These are phyloP conservation scores for Balearica regulorum DNA, from an alignment of 2,797 vertebrate genomes.

Conservation along the genomic window DNA sequence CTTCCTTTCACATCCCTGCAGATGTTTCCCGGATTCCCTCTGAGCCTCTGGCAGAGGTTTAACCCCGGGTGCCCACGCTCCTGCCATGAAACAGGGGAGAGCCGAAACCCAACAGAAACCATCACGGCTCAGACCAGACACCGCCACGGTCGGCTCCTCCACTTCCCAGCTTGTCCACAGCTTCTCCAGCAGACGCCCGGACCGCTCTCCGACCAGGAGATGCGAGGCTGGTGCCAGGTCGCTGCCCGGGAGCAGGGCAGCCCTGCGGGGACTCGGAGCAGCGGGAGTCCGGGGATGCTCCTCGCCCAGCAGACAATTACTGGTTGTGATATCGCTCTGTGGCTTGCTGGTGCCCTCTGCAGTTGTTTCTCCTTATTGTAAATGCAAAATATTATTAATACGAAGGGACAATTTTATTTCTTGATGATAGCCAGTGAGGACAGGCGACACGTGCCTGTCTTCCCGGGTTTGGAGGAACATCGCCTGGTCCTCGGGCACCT, in stretches of 20 bases:
- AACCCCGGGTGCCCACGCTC: background rate
- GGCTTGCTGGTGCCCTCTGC: slow-evolving; percentile 47
- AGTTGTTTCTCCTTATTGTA: background rate
- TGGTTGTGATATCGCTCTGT: fast-evolving
- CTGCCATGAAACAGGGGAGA: fast-evolving
- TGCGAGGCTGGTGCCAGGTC: fast-evolving
- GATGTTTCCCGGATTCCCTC: background rate
- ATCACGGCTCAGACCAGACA: background rate
- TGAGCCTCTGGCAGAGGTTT: background rate
- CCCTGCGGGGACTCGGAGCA: background rate
- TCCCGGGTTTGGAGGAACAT: background rate
- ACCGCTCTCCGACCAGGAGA: fast-evolving
- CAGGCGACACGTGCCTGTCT: fast-evolving
- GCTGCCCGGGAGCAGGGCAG: background rate
- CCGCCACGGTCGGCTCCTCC: fast-evolving
- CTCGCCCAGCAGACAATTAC: background rate
- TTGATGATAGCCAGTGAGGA: background rate
- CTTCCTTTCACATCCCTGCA: background rate
- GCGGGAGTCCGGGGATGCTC: background rate
- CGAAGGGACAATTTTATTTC: fast-evolving
- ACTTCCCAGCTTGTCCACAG: background rate
- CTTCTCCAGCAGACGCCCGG: fast-evolving
- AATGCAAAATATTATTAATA: fast-evolving
- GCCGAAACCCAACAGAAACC: background rate
- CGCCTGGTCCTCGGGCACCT: background rate